A percentile compares a stretch with the other conserved stretches of the same genome.
Conservation (phyloP, 1,140 invertebrate genomes). For the Ceratina calcarata region DNA sequence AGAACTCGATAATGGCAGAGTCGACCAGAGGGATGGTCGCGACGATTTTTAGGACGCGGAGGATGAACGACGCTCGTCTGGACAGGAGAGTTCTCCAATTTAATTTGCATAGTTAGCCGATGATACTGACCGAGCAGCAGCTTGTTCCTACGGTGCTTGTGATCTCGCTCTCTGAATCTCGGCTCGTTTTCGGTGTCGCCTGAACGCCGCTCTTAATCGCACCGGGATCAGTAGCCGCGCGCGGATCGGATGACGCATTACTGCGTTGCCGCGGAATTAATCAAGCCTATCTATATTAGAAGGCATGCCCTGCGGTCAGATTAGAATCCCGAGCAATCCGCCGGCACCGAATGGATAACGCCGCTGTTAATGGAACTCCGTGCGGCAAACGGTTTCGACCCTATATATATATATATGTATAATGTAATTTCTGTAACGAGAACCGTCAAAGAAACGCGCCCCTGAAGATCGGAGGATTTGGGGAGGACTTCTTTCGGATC, state of each 20-base stretch:
- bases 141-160: constrained; percentile 9
- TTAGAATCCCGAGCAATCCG: constrained; percentile 72
- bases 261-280: constrained; percentile 71
- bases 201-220: constrained; percentile 55
- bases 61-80: constrained; percentile 22
- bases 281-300: constrained; percentile 75
- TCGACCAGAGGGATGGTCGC: constrained; percentile 14
- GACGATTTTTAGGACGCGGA: constrained; percentile 33
- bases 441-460: too few species aligned
- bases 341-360: constrained; percentile 56
- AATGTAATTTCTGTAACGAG: too few species aligned
- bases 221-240: constrained; percentile 62
- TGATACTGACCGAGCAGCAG: background rate
- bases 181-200: constrained; percentile 33
- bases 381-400: constrained; percentile 36
- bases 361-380: constrained; percentile 70
- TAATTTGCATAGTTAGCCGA: constrained; percentile 56
- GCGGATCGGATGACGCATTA: constrained; percentile 65
- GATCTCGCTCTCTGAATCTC: background rate
- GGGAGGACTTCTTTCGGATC: too few species aligned
- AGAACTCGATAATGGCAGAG: too few species aligned
- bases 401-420: too few species aligned
- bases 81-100: constrained; percentile 41
- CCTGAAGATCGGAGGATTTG: too few species aligned
- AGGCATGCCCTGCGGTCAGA: constrained; percentile 72